A percentile compares a stretch with the other conserved stretches of the same genome.
Evolutionary conservation across 2,797 vertebrate species (phyloP).

Genomic region (Ptychadena robeensis): DNA sequence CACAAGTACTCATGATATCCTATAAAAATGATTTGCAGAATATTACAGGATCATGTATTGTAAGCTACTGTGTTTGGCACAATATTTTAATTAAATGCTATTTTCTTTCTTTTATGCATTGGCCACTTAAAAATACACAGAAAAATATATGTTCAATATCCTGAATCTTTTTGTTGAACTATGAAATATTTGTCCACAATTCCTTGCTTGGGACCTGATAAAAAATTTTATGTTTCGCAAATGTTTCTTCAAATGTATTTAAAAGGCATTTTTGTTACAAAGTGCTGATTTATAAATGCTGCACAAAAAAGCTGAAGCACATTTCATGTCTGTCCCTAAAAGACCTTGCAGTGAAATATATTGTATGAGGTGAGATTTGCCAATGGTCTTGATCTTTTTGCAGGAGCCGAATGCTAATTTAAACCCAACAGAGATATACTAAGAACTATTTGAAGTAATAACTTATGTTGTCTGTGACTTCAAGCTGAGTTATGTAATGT

Average conservation of each 20-base stretch:
- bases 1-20: background rate
- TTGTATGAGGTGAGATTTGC: background rate
- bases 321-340: constrained; percentile 9
- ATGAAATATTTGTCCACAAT: too few relatives aligned
- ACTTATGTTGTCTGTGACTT: constrained; percentile 31
- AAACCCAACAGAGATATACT: background rate
- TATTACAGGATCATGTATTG: background rate
- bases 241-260: too few relatives aligned
- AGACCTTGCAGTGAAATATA: constrained; percentile 4
- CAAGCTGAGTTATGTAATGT: constrained; percentile 8
- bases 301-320: background rate
- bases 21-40: background rate
- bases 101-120: too few relatives aligned
- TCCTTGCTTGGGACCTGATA: too few relatives aligned
- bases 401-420: constrained; percentile 12
- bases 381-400: constrained; percentile 16
- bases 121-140: too few relatives aligned
- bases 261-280: too few relatives aligned
- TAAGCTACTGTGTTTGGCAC: background rate
- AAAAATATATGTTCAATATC: too few relatives aligned
- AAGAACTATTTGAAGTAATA: constrained; percentile 6
- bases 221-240: too few relatives aligned
- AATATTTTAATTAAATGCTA: too few relatives aligned
- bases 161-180: too few relatives aligned
- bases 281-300: too few relatives aligned